These are phyloP conservation scores for Pachypanchax playfairii DNA, from an alignment of 2,113 vertebrate genomes.

Conservation along the genomic window DNA sequence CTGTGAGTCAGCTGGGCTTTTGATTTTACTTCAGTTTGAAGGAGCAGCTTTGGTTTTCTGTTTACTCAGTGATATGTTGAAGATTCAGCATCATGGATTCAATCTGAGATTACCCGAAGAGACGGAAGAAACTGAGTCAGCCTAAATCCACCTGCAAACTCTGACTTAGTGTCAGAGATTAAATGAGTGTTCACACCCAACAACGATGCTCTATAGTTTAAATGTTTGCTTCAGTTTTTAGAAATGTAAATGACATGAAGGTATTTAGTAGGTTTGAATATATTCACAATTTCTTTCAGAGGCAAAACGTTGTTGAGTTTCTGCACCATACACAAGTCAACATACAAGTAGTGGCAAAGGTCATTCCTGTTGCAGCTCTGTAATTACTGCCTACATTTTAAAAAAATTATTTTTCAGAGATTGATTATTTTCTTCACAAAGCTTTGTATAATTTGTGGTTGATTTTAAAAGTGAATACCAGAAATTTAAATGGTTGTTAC, in stretches of 20 bases:
- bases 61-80: constrained; percentile 8
- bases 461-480: too few relatives aligned
- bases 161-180: background rate
- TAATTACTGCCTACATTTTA: too few relatives aligned
- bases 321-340: too few relatives aligned
- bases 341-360: too few relatives aligned
- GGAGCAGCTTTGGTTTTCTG: background rate
- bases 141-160: constrained; percentile 1
- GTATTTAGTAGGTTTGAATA: too few relatives aligned
- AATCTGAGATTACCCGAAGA: constrained; percentile 15
- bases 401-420: background rate
- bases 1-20: background rate
- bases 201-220: background rate
- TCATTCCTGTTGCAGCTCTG: too few relatives aligned
- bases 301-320: too few relatives aligned
- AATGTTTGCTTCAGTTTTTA: background rate
- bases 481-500: too few relatives aligned
- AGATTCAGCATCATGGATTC: constrained; percentile 11
- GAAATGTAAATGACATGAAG: too few relatives aligned
- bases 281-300: too few relatives aligned
- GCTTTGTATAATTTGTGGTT: too few relatives aligned
- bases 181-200: background rate
- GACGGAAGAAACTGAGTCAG: constrained; percentile 2
- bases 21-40: background rate
- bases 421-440: too few relatives aligned